A percentile compares a stretch with the other conserved stretches of the same genome.
These are phyloP conservation scores for Augiades crinisus DNA, from an alignment of 2,888 invertebrate genomes.

Conservation along the genomic window DNA sequence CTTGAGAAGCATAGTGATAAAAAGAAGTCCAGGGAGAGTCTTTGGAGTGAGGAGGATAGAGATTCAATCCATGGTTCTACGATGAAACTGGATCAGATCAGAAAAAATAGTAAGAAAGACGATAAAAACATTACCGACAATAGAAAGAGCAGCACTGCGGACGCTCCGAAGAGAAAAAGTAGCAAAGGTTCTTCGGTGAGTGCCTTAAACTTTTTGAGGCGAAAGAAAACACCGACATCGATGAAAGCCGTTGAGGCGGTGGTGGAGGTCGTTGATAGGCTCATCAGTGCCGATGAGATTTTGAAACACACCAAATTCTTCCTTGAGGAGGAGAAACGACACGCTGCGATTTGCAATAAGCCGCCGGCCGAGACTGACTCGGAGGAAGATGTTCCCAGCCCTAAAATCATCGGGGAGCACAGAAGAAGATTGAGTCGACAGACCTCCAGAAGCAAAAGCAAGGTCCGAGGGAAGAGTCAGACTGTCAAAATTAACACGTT, in stretches of 20 bases:
- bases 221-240: conserved; percentile 67
- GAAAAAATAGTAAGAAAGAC: conserved; percentile 69
- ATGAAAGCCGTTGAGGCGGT: conserved; percentile 66
- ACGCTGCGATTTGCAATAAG: conserved; percentile 52
- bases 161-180: conserved; percentile 65
- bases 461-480: conserved; percentile 71
- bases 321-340: conserved; percentile 65
- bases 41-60: conserved; percentile 75
- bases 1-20: conserved; percentile 63
- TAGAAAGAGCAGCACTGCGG: conserved; percentile 58
- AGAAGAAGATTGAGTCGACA: conserved; percentile 69
- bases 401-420: conserved; percentile 60
- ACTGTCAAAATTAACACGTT: conserved; percentile 68
- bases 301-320: conserved; percentile 63
- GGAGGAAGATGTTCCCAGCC: conserved; percentile 61
- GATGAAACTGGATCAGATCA: conserved; percentile 58
- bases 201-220: conserved; percentile 65
- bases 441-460: conserved; percentile 73
- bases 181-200: conserved; percentile 72
- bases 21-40: conserved; percentile 71
- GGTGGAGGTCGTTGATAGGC: conserved; percentile 55
- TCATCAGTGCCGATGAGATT: conserved; percentile 56
- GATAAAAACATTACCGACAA: conserved; percentile 54
- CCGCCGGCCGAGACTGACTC: conserved; percentile 60
- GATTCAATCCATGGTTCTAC: conserved; percentile 68